Evolutionary conservation across 2,888 invertebrate species (phyloP), one percentile per base, ranked within the genome.

Genomic region (Drosophila pseudotakahashii): DNA sequence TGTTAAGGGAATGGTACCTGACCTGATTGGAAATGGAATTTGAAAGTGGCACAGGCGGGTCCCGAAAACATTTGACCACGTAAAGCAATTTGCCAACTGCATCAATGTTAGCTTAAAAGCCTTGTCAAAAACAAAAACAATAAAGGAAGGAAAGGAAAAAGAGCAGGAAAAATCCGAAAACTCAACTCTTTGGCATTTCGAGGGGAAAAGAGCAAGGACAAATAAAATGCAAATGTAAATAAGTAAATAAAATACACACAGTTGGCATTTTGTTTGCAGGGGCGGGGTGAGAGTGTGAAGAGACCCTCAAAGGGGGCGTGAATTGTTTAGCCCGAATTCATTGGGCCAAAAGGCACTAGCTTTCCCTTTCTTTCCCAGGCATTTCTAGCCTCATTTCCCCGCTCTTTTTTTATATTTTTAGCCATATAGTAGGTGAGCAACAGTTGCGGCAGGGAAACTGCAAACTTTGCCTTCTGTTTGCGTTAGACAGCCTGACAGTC

Each of bases 231-330:
- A 78, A 81, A 83, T 75, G 64, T 51, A 55, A 60, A 71, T 79
- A 73, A 63, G 63, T 75, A 77, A 68, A 84, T 47, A 63, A 63
- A 67, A 73, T 44, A 68, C 42, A 68, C 67, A 73, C 61, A 67
- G 75, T 77, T 84, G 87, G 78, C 87, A 84, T 86, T 84, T 86
- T 76, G 79, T 81, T 81, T 81, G 16, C 16, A 39, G 79, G 78
- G 66, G 45, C 51, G 51, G 41, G 16, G 14, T 14, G 26, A 36
- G 26, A 32, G 55, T 37, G 37, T 32, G 30, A 53, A 59, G 39
- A 44, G 42, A 60, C 30, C 55, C 32, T 71, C 67, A 7, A 53
- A 26, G 50, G 66, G 75, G 73, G 51, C 68, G 77, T 61, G 79
- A 77, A 73, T 79, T 81, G 87, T 62, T 79, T 77, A 70, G 73